These are phyloP conservation scores for Momotus momota DNA, from an alignment of 2,797 vertebrate species.

Conservation along the genomic window DNA sequence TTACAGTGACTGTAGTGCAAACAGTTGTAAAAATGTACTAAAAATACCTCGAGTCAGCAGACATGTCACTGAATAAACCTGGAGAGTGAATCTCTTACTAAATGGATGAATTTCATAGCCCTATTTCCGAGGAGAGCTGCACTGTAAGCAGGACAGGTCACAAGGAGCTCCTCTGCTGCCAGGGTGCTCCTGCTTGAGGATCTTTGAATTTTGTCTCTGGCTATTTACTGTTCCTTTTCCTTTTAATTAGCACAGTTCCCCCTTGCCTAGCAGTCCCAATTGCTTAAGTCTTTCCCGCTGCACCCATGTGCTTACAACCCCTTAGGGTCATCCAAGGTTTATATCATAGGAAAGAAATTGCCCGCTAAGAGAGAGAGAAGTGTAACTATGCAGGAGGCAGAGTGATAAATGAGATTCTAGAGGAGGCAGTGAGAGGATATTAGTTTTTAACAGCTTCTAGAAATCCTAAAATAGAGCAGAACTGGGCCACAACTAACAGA, in stretches of 20 bases:
- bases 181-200: neutral
- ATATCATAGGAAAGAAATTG: neutral
- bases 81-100: neutral
- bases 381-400: conserved; percentile 11
- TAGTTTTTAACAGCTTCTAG: conserved; percentile 41
- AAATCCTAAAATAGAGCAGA: conserved; percentile 49
- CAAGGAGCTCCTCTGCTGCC: neutral
- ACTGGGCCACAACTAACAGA: neutral
- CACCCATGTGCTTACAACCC: neutral
- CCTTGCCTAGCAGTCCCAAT: neutral
- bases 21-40: neutral
- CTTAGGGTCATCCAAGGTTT: neutral
- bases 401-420: conserved; percentile 35
- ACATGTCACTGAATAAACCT: neutral
- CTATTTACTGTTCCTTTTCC: neutral
- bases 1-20: neutral
- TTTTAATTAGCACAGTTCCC: neutral
- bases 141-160: neutral
- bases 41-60: neutral
- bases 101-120: neutral
- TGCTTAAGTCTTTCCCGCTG: neutral
- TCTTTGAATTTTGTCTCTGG: neutral
- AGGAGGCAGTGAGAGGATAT: neutral
- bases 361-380: neutral
- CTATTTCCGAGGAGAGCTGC: neutral